Percentiles rank a stretch among this genome's conserved stretches.
Evolutionary conservation across 2,797 vertebrate species (phyloP).

Genomic region (Loris lydekkerianus): DNA sequence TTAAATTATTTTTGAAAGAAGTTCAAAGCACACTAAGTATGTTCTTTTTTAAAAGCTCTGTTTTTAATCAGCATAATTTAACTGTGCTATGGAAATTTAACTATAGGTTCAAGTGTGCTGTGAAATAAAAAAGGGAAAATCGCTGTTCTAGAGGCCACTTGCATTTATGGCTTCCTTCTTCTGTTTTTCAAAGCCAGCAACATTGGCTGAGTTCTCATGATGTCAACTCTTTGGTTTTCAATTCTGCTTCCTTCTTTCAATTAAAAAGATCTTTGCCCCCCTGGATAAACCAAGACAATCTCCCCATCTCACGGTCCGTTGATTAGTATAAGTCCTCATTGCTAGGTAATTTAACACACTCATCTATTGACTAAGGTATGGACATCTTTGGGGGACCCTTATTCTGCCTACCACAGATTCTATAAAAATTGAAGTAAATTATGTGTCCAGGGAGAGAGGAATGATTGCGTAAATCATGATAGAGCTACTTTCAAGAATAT

Average conservation of each 20-base stretch:
- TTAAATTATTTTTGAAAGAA: too few relatives aligned
- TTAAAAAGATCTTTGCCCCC: not conserved
- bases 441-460: not conserved
- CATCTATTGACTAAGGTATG: not conserved
- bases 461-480: not conserved
- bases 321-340: not conserved
- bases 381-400: not conserved
- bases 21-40: too few relatives aligned
- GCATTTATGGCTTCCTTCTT: not conserved
- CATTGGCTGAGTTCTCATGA: not conserved
- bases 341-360: not conserved
- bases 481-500: not conserved
- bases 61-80: too few relatives aligned
- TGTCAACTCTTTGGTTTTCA: not conserved
- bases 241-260: not conserved
- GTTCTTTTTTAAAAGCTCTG: too few relatives aligned
- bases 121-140: too few relatives aligned
- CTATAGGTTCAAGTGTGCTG: too few relatives aligned
- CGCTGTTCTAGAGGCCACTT: not conserved
- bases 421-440: not conserved
- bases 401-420: not conserved
- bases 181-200: not conserved
- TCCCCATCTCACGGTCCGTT: not conserved
- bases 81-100: too few relatives aligned
- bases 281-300: not conserved